Evolutionary conservation across 2,888 invertebrate species (phyloP), one percentile per base, ranked within the genome.

Genomic region (Phasia obesa): DNA sequence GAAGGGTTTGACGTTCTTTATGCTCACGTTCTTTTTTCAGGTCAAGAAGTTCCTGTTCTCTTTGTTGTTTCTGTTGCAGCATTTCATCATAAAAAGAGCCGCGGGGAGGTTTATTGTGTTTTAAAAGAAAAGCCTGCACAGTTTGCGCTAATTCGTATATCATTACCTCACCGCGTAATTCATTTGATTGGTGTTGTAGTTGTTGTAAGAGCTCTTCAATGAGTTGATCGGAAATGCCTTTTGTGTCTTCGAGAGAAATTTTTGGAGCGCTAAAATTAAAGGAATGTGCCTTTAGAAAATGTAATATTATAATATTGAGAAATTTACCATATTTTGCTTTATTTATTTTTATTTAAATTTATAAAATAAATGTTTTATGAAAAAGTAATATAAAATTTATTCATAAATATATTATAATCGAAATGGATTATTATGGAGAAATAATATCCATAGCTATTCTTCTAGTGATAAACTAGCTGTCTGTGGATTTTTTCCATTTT

Each of bases 61-160:
- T 93, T 88, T 95, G 94, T 85, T 94, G 93, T 83, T 94, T 94
- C 69, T 95, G 93, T 64, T 93, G 93, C 11, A 97, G 90, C 98
- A 98, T 98, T 92, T 98, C 96, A 83, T 98, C 98, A 87, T 98
- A 97, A 90, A 96, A 97, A 9, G 98, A 98, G 78, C 95, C 93
- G 65, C 93, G 93, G 0, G 94, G 94, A 0, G 97, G 96, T 88
- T 95, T 96, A 89, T 97, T 97, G 90, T 97, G 94, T 23, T 94
- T 92, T 84, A 96, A 94, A 0, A 98, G 93, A 89, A 96, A 98
- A 88, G 94, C 94, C 92, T 96, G 94, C 0, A 96, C 94, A 88
- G 94, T 93, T 87, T 96, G 95, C 1, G 96, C 95, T 57, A 98
- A 90, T 87, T 97, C 95, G 88, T 94, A 96, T 85, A 98, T 95